Evolutionary conservation across 2,113 vertebrate genomes (phyloP), one percentile per base, ranked within the genome.

Genomic region (Henicopernis longicauda): DNA sequence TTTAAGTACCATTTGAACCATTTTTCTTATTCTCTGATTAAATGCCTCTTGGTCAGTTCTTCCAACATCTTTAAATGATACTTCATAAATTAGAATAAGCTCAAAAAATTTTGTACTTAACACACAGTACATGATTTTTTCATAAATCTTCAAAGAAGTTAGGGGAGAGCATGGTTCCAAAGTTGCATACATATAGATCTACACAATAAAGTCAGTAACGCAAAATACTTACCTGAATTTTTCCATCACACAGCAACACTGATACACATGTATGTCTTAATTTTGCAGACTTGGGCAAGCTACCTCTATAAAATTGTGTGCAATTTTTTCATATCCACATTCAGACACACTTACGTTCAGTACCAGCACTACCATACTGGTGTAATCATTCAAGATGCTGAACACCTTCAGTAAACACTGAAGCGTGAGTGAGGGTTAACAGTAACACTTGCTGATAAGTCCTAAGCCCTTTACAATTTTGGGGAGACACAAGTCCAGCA

Each of bases 41-140:
- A 91, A 72, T 2, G 17, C 16, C 13, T 25, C 34, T 61, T 19
- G 5, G 5, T 67, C 57, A 72, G 16, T 26, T 93, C 16, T 74
- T 59, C 14, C 9, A 16, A 78, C 0, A 0, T 9, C 13, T 89
- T 89, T 86, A 80, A 70, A 65, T 20, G 17, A 18, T 13, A 62
- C 4, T 45, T 81, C 25, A 20, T 34, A 71, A 84, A 52, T 32
- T 18, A 67, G 21, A 62, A n/a, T 6, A 77, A 88, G 69, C 14
- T 58, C 49, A 13, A 67, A 63, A 42, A 22, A 8, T 18, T 9
- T 70, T 58, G 9, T 38, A 22, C 16, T 66, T 55, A 10, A 74
- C 0, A 0, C 16, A 74, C 2, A 15, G 16, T 12, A 63, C 4
- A 17, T 8, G 0, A 12, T 42, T 57, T 85, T 38, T 50, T 7